Evolutionary conservation across 2,113 vertebrate species (phyloP).

Genomic region (Nyctibius bracteatus): DNA sequence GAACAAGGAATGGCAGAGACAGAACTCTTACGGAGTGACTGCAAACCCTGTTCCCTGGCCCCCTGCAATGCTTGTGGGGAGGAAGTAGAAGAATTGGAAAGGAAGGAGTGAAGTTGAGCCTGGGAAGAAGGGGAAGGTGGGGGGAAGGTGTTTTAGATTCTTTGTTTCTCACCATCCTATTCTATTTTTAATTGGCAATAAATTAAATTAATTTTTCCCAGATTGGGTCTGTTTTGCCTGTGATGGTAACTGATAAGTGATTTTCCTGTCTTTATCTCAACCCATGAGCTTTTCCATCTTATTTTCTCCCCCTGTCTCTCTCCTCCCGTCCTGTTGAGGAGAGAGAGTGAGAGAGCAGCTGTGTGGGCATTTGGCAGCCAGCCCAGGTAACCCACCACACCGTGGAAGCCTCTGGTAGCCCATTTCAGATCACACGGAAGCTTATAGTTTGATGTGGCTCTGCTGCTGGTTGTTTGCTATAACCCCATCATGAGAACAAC

Average conservation of each 20-base stretch:
- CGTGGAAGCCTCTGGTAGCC: neutral
- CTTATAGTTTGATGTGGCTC: neutral
- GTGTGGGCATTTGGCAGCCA: neutral
- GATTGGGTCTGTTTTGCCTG: neutral
- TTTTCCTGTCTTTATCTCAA: neutral
- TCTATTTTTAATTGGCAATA: neutral
- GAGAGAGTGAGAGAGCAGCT: neutral
- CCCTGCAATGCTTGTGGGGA: rapidly evolving
- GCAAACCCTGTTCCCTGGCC: rapidly evolving
- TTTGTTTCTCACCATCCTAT: neutral
- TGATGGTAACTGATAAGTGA: neutral
- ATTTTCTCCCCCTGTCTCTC: neutral
- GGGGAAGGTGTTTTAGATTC: neutral
- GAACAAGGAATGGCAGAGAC: neutral
- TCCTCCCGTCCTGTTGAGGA: neutral
- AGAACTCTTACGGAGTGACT: neutral
- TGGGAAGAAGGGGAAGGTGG: neutral
- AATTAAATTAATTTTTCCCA: neutral
- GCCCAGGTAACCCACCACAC: neutral
- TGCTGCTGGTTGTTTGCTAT: neutral
- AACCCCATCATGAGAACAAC: neutral
- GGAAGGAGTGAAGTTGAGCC: neutral
- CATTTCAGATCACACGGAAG: neutral
- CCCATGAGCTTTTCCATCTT: neutral
- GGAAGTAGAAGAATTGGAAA: neutral